Evolutionary conservation across 1,140 invertebrate species (phyloP).

Genomic region (Drosophila seguyi): DNA sequence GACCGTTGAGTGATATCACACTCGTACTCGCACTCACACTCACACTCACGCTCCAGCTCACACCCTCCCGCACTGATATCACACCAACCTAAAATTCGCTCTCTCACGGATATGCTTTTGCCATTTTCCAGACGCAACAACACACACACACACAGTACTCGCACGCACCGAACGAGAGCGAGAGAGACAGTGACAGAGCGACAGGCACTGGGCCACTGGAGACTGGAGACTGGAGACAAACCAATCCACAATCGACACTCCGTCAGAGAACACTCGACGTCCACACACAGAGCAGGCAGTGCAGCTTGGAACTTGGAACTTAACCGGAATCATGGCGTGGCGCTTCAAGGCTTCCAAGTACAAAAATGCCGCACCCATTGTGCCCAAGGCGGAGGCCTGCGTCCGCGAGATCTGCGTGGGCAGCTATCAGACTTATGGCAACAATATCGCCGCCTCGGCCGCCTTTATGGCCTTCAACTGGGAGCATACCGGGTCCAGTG

Average conservation of each 20-base stretch:
- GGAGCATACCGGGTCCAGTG: conserved; percentile 93
- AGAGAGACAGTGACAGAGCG: conserved; percentile 8
- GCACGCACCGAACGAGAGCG: conserved; percentile 5
- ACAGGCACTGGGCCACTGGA: conserved; percentile 16
- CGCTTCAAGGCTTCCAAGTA: conserved; percentile 98
- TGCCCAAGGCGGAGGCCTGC: conserved; percentile 95
- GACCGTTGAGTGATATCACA: conserved; percentile 8
- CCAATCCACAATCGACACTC: conserved; percentile 26
- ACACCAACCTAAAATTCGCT: conserved; percentile 6
- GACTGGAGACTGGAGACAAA: conserved; percentile 22
- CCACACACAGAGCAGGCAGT: conserved; percentile 3
- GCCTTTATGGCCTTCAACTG: conserved; percentile 97
- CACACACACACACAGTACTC: conserved; percentile 19
- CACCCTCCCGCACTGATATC: not conserved
- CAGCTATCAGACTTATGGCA: conserved; percentile 96
- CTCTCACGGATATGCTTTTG: conserved; percentile 21
- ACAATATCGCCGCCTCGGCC: conserved; percentile 96
- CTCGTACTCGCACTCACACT: conserved; percentile 2
- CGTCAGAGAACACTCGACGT: conserved; percentile 22
- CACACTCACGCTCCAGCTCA: not conserved
- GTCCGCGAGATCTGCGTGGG: conserved; percentile 95
- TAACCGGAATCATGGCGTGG: conserved; percentile 91
- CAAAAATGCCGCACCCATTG: conserved; percentile 97
- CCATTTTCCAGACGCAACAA: conserved; percentile 40
- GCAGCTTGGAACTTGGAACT: not conserved